phyloP scores from a whole-genome alignment of 2,113 vertebrate genomes.

The Meleagris gallopavo region DNA sequence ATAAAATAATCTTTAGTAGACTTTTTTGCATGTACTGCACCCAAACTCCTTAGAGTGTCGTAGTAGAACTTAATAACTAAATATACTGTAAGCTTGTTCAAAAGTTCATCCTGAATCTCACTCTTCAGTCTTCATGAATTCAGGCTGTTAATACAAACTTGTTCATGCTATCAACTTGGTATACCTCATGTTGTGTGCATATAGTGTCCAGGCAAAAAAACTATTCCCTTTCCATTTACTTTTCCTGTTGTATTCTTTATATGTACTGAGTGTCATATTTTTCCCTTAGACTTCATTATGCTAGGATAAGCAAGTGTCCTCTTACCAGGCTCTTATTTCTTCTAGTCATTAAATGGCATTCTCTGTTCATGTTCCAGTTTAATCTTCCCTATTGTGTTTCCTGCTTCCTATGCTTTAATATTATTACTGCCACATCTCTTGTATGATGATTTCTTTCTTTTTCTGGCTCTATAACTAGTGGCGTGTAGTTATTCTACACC shows the following conservation, averaged over 20 bases:
- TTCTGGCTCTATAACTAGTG: background rate
- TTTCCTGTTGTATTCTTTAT: background rate
- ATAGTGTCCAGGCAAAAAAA: background rate
- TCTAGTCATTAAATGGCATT: background rate
- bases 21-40: too few relatives aligned
- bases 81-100: background rate
- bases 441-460: background rate
- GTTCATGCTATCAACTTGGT: background rate
- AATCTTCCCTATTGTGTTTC: background rate
- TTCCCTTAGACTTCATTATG: background rate
- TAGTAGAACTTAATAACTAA: background rate
- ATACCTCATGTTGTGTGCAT: background rate
- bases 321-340: background rate
- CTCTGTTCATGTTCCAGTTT: background rate
- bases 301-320: background rate
- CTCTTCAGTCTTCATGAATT: background rate
- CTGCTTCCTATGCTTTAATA: background rate
- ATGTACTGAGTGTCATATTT: background rate
- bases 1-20: background rate
- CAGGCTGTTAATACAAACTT: background rate
- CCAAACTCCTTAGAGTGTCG: background rate
- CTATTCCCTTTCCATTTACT: background rate
- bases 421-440: background rate
- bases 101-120: background rate
- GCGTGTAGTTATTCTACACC: background rate